phyloP scores from a whole-genome alignment of 2,113 vertebrate genomes.

The Neogobius melanostomus region DNA sequence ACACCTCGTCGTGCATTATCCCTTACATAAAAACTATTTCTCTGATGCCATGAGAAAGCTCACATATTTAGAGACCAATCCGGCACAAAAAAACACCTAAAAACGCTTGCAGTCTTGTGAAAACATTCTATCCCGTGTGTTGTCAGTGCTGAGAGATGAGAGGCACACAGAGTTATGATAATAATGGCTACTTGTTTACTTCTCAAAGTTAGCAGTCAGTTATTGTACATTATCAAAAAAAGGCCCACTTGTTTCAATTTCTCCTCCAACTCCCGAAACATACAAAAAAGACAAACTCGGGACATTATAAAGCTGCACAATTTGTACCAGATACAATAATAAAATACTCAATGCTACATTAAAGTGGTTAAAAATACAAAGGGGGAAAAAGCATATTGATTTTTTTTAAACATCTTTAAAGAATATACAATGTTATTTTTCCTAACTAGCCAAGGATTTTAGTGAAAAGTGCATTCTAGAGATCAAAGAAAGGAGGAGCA shows the following conservation, averaged over 20 bases:
- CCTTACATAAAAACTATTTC: too few species aligned
- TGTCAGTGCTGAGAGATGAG: not conserved
- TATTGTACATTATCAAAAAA: slow-evolving; percentile 86
- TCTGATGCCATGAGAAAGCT: too few species aligned
- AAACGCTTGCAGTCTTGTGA: too few species aligned
- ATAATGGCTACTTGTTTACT: slow-evolving; percentile 78
- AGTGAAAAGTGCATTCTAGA: slow-evolving; percentile 88
- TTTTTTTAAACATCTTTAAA: slow-evolving; percentile 78
- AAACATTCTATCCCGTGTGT: too few species aligned
- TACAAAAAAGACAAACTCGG: slow-evolving; percentile 58
- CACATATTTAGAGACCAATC: too few species aligned
- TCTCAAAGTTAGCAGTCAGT: slow-evolving; percentile 83
- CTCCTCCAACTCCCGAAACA: slow-evolving; percentile 65
- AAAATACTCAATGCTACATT: slow-evolving; percentile 86
- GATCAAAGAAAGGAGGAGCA: slow-evolving; percentile 76
- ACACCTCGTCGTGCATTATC: too few species aligned
- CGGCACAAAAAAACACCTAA: too few species aligned
- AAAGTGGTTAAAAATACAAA: slow-evolving; percentile 86
- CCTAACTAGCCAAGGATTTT: slow-evolving; percentile 75
- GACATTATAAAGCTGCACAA: slow-evolving; percentile 77
- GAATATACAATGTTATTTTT: slow-evolving; percentile 78
- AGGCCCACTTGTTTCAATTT: slow-evolving; percentile 77
- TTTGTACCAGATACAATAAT: slow-evolving; percentile 85
- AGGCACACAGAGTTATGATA: slow-evolving; percentile 39
- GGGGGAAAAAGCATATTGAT: slow-evolving; percentile 73